Percentiles rank a stretch among this genome's conserved stretches.
Evolutionary conservation across 2,888 invertebrate genomes (phyloP).

Genomic region (Stictocephala bisonia): DNA sequence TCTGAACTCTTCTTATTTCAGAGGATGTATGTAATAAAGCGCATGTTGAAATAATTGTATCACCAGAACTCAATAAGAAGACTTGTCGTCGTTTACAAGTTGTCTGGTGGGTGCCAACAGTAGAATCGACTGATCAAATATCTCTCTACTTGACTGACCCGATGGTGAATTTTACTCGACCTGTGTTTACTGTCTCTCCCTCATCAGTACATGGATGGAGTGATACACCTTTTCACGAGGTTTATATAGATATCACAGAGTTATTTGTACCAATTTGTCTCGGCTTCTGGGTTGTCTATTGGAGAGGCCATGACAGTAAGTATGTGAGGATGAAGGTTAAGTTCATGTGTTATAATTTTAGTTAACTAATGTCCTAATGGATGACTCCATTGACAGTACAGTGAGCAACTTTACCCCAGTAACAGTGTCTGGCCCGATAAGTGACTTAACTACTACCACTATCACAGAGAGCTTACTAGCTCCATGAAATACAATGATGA

Average conservation of each 20-base stretch:
- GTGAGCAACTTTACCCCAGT: too few species aligned
- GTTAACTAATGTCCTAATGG: too few species aligned
- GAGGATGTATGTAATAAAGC: slow-evolving; percentile 8
- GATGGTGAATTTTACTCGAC: not conserved
- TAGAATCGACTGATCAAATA: slow-evolving; percentile 32
- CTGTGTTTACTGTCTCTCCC: slow-evolving; percentile 32
- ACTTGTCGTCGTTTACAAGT: slow-evolving; percentile 13
- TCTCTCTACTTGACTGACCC: slow-evolving; percentile 36
- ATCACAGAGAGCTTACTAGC: too few species aligned
- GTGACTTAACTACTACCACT: too few species aligned
- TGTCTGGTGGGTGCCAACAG: slow-evolving; percentile 14
- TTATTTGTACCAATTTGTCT: slow-evolving; percentile 38
- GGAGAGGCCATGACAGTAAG: slow-evolving; percentile 39
- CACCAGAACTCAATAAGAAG: not conserved
- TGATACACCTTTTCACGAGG: slow-evolving; percentile 1
- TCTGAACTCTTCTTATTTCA: not conserved
- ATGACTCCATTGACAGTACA: too few species aligned
- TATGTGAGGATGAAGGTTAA: too few species aligned
- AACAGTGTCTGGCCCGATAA: too few species aligned
- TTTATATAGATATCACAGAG: not conserved
- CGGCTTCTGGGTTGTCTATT: slow-evolving; percentile 52
- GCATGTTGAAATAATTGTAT: not conserved
- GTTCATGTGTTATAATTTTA: too few species aligned
- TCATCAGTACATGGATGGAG: slow-evolving; percentile 19
- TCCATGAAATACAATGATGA: too few species aligned